A percentile compares a stretch with the other conserved stretches of the same genome.
Conservation (phyloP, 2,113 vertebrate genomes). For the Amphilophus citrinellus region DNA sequence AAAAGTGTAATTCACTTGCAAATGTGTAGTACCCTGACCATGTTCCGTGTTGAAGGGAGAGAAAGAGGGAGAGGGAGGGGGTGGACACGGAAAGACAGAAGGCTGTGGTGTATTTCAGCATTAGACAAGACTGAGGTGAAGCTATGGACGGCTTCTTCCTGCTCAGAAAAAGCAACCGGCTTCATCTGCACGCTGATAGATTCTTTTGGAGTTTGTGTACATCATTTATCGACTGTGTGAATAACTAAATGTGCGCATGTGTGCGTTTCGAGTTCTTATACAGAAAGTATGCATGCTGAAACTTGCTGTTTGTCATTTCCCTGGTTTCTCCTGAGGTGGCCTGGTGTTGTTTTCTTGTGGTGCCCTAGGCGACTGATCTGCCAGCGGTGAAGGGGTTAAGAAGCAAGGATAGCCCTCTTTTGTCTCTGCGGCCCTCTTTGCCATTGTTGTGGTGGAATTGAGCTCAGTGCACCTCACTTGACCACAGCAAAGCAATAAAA, state of each 20-base stretch:
- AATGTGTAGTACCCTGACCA: constrained; percentile 76
- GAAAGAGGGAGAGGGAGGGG: constrained; percentile 53
- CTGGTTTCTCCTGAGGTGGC: constrained; percentile 47
- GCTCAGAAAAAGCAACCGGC: constrained; percentile 50
- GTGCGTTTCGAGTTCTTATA: not conserved
- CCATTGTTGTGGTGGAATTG: constrained; percentile 86
- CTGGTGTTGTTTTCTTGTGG: constrained; percentile 17
- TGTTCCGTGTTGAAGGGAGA: constrained; percentile 66
- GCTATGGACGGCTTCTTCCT: constrained; percentile 68
- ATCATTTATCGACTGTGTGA: constrained; percentile 2
- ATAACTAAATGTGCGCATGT: not conserved
- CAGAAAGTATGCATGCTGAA: constrained; percentile 18
- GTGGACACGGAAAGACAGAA: constrained; percentile 57
- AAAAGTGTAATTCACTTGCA: constrained; percentile 85
- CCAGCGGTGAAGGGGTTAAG: constrained; percentile 81
- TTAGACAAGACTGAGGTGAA: constrained; percentile 57
- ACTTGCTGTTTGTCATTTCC: constrained; percentile 49
- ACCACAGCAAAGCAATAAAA: constrained; percentile 87
- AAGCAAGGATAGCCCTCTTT: constrained; percentile 82
- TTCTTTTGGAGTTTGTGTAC: constrained; percentile 19
- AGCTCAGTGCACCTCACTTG: constrained; percentile 86
- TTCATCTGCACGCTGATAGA: constrained; percentile 30
- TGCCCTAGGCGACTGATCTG: constrained; percentile 59
- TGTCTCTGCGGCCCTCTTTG: constrained; percentile 83
- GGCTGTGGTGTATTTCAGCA: constrained; percentile 53